Conservation (phyloP, 1,140 invertebrate genomes). For the Apis dorsata region DNA sequence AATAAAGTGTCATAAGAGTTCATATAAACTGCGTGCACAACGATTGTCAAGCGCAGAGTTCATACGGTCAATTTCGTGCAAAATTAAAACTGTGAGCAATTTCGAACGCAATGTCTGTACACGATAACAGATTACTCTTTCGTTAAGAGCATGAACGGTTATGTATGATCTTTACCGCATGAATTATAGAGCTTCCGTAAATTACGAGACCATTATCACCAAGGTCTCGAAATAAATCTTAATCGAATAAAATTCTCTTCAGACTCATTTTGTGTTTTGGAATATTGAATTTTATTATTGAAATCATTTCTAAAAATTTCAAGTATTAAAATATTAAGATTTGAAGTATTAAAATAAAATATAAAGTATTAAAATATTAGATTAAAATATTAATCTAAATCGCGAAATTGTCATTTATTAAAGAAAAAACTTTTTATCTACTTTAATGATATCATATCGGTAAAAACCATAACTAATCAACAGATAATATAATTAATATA, state of each 20-base stretch:
- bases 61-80: background rate
- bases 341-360: too few species aligned
- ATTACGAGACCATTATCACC: constrained; percentile 54
- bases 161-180: constrained; percentile 56
- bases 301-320: background rate
- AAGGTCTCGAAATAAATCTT: constrained; percentile 44
- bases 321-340: background rate
- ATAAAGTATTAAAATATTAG: background rate
- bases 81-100: background rate
- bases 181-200: constrained; percentile 58
- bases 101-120: constrained; percentile 1
- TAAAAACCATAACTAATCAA: background rate
- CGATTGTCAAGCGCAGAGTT: background rate
- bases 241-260: constrained; percentile 32
- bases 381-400: background rate
- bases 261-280: background rate
- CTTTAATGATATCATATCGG: background rate
- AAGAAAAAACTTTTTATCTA: background rate
- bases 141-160: constrained; percentile 48
- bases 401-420: background rate
- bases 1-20: background rate
- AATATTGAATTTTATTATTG: background rate
- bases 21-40: background rate
- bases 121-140: constrained; percentile 42
- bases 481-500: background rate